Conservation (phyloP, 2,888 invertebrate species). For the Calameuta filiformis region DNA sequence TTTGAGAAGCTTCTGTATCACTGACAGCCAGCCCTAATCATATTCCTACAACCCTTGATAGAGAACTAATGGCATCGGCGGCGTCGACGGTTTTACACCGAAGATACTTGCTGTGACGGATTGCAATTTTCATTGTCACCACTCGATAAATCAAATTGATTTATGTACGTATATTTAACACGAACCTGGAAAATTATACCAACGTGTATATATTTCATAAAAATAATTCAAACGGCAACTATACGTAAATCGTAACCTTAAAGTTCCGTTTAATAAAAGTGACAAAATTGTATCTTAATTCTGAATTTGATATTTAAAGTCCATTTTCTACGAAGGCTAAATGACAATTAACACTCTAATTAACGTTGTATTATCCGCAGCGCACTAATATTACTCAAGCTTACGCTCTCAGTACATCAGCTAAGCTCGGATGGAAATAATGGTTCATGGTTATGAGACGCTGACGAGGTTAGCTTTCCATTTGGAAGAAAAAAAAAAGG, state of each 20-base stretch:
- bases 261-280: not conserved
- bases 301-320: conserved; percentile 7
- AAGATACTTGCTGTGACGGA: not conserved
- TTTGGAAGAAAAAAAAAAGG: not conserved
- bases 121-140: not conserved
- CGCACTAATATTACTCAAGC: conserved; percentile 17
- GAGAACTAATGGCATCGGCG: conserved; percentile 58
- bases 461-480: conserved; percentile 2
- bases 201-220: too few relatives aligned
- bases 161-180: not conserved
- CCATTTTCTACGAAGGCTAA: conserved; percentile 47
- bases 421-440: conserved; percentile 10
- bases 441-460: conserved; percentile 3
- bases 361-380: conserved; percentile 43
- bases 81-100: conserved; percentile 8
- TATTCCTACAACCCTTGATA: conserved; percentile 60
- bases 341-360: conserved; percentile 52
- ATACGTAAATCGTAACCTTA: not conserved
- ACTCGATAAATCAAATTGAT: not conserved
- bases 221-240: too few relatives aligned
- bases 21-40: conserved; percentile 61
- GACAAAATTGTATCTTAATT: not conserved
- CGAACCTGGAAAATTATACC: not conserved
- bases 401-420: not conserved
- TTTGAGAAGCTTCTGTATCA: conserved; percentile 63